These are phyloP conservation scores for Brevimyrus niger DNA, from an alignment of 2,113 vertebrate genomes.

Conservation along the genomic window DNA sequence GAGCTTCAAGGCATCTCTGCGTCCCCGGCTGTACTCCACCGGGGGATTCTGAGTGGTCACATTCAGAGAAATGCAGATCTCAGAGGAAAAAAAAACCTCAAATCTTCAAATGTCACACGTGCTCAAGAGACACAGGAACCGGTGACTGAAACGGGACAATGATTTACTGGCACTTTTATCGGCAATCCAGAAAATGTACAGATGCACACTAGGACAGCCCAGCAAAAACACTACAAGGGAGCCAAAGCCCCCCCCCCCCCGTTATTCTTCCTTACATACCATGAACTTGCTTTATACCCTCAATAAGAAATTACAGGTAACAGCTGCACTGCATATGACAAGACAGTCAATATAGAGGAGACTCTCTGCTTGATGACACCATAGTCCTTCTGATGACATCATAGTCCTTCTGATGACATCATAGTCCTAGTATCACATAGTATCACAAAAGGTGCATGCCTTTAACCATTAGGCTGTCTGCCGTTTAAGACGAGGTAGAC, in stretches of 20 bases:
- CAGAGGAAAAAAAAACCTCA: neutral
- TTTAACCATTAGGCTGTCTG: neutral
- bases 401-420: neutral
- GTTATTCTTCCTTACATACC: neutral
- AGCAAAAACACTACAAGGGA: neutral
- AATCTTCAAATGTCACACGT: neutral
- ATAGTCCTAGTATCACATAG: neutral
- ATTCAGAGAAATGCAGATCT: neutral
- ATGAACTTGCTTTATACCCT: neutral
- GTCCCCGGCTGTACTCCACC: neutral
- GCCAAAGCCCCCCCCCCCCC: neutral
- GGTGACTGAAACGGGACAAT: neutral
- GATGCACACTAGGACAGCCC: neutral
- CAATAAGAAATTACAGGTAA: neutral
- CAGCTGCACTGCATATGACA: neutral
- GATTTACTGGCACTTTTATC: neutral
- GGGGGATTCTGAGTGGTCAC: neutral
- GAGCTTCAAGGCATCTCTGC: neutral
- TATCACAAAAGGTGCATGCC: neutral
- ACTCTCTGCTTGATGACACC: neutral
- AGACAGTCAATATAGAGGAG: neutral
- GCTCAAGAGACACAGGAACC: neutral
- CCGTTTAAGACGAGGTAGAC: neutral
- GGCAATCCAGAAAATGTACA: neutral
- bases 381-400: neutral